Evolutionary conservation across 2,888 invertebrate genomes (phyloP).

Genomic region (Netelia virgata): DNA sequence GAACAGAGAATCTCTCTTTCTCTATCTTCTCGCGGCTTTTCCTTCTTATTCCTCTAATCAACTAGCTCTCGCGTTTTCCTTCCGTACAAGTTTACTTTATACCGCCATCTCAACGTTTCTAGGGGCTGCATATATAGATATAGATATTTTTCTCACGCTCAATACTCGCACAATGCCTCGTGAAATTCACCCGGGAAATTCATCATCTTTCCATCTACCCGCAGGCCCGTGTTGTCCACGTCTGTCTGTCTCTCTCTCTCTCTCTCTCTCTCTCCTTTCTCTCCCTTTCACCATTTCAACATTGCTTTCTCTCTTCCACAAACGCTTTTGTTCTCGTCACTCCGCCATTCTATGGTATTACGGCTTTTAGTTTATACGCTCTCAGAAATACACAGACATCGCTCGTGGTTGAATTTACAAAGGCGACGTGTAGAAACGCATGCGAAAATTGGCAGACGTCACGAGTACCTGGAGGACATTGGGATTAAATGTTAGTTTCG

Average conservation of each 20-base stretch:
- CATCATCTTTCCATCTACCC: slow-evolving; percentile 38
- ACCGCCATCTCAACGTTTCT: not conserved
- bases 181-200: slow-evolving; percentile 32
- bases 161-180: slow-evolving; percentile 11
- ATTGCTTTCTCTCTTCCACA: not conserved
- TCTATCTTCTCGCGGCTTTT: not conserved
- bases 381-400: not conserved
- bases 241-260: not conserved
- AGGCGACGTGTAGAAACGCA: not conserved
- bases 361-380: not conserved
- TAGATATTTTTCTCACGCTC: slow-evolving; percentile 10
- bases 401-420: not conserved
- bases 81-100: not conserved
- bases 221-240: not conserved
- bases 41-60: slow-evolving; percentile 50
- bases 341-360: not conserved
- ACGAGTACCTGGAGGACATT: not conserved
- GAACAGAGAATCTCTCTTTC: not conserved
- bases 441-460: not conserved
- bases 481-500: not conserved
- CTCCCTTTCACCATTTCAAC: not conserved
- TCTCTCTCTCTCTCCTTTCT: not conserved
- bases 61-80: slow-evolving; percentile 25
- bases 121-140: not conserved
- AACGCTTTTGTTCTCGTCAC: not conserved